Base-by-base conservation (phyloP, 2,113 vertebrate species). In the Ageneiosus marmoratus region DNA sequence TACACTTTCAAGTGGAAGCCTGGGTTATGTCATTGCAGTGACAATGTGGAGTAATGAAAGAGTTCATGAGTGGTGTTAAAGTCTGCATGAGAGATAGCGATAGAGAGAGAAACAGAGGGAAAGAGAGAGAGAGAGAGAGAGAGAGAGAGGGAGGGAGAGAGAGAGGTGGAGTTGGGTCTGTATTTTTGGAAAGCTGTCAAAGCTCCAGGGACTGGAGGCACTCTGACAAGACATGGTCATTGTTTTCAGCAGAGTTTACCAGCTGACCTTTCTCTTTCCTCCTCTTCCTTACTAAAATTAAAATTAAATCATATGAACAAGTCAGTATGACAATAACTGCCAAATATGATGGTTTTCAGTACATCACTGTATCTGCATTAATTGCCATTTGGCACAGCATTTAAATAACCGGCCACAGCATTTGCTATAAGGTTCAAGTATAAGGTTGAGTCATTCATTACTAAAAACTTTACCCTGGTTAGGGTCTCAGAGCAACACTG, bases 141-240 rank as follows among this genome's bases (percentile, higher is more conserved):
- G 41, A 72, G 44, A 67, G 78, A 58, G 78, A 53, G 44, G 41
- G 29, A 37, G 29, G 41, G 46, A 55, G 46, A 69, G 55, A 32
- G 18, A 27, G 27, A n/a, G 87, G 82, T 85, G 65, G 83, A 80
- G 87, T 86, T 84, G 81, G 83, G 67, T 81, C 48, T 86, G 51
- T 89, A 90, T 90, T 91, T 89, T 89, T 89, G 87, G 88, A 91
- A 88, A 86, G 82, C 79, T 75, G 32, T 84, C 8, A 1, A 50
- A 53, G 67, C 84, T 81, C 75, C 83, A 83, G 29, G 84, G 86
- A 78, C 85, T 77, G 65, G 51, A 79, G 69, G 67, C 60, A 81
- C 70, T 78, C 72, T 78, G 83, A 89, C 69, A 75, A 84, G 76
- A 44, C 58, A 70, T 27, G 55, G 50, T 53, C 78, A 77, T 75